Evolutionary conservation across 1,140 invertebrate genomes (phyloP), one percentile per base, ranked within the genome.

Genomic region (Lasioglossum albipes): DNA sequence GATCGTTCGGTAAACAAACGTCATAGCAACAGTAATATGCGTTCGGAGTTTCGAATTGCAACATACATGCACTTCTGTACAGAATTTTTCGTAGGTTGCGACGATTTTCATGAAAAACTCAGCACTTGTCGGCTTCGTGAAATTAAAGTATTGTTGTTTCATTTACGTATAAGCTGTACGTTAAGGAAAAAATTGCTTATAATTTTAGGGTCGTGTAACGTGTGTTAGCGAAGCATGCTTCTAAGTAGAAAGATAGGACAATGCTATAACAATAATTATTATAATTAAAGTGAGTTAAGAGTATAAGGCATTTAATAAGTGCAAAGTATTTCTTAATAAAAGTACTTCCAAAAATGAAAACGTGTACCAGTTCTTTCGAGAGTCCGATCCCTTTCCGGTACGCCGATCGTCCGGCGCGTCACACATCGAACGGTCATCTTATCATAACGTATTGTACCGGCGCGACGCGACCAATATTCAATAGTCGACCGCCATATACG

Each of bases 251-350:
- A 91, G 86, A 91, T 93, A 93, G 92, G 86, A 89, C 85, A 91
- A 91, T 85, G 91, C 91, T 93, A 93, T 93, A 92, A 93, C 91
- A 93, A 93, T 93, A 93, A 93, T 92, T 91, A 93, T 91, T 90
- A 91, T 93, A 92, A 93, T 90, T 93, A 92, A 89, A 87, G 91
- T 90, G 89, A 92, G 92, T 92, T 92, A 93, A 89, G 87, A 91
- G 89, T 89, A 91, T 93, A 93, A 93, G 92, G 91, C 92, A 93
- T 93, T 93, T 93, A 93, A 91, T 92, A 91, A 93, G 91, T 93
- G 92, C 92, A 93, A 93, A 93, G 91, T 93, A 93, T 93, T 93
- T 93, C 93, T 93, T 93, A 93, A 93, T 93, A 93, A 93, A 93
- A 93, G 91, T 93, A 93, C 89, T 93, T 91, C 89, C 90, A 88